phyloP scores from a whole-genome alignment of 2,113 vertebrate species.

The Gobiocypris rarus region DNA sequence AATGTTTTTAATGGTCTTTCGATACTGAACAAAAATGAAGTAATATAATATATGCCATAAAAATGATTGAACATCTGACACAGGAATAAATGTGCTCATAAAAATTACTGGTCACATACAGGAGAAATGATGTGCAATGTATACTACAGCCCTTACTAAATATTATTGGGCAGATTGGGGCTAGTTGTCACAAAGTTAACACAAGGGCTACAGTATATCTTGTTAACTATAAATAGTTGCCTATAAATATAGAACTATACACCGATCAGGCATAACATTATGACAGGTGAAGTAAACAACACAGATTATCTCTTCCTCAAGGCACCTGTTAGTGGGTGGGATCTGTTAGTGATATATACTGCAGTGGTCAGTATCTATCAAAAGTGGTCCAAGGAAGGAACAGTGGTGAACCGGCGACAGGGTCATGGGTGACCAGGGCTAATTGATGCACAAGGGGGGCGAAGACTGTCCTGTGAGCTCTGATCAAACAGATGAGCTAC shows the following conservation, averaged over 20 bases:
- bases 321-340: no score
- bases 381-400: no score
- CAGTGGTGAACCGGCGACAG: no score
- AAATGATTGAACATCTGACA: slow-evolving; percentile 14
- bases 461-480: no score
- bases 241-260: not conserved
- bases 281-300: no score
- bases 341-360: no score
- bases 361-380: no score
- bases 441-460: no score
- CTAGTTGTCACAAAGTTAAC: not conserved
- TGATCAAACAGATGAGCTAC: no score
- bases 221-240: not conserved
- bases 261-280: no score
- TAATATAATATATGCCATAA: not conserved
- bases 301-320: no score
- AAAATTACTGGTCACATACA: not conserved
- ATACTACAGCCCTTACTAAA: not conserved
- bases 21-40: not conserved
- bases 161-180: not conserved
- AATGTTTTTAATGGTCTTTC: not conserved
- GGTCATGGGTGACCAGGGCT: no score
- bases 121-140: not conserved
- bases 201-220: not conserved
- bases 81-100: not conserved